phyloP scores from a whole-genome alignment of 1,140 invertebrate species.

The Hormaphis cornu region DNA sequence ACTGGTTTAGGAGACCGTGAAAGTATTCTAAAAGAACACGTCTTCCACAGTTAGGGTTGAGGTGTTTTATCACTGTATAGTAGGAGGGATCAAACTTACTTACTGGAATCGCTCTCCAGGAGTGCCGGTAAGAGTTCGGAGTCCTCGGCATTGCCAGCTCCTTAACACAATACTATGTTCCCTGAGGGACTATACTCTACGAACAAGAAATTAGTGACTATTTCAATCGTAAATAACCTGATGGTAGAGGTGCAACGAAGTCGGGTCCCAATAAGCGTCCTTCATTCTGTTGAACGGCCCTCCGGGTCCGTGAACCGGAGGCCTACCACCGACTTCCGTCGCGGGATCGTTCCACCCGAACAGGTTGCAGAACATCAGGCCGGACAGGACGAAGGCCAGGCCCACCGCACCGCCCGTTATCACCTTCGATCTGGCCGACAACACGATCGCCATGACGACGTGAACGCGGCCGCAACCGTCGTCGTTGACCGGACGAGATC shows the following conservation, averaged over 20 bases:
- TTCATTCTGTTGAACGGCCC: neutral
- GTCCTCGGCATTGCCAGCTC: too few species aligned
- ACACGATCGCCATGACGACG: conserved; percentile 5
- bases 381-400: conserved; percentile 7
- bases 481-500: too few species aligned
- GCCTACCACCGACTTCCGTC: neutral
- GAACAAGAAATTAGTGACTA: too few species aligned
- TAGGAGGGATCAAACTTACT: too few species aligned
- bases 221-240: neutral
- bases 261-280: neutral
- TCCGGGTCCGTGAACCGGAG: too few species aligned
- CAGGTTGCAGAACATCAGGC: conserved; percentile 15
- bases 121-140: too few species aligned
- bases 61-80: too few species aligned
- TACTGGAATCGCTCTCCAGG: neutral
- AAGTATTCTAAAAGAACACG: too few species aligned
- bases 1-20: too few species aligned
- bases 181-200: too few species aligned
- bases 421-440: conserved; percentile 21
- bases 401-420: conserved; percentile 18
- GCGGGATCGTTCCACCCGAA: neutral
- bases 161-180: too few species aligned
- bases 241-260: conserved; percentile 15
- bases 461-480: neutral
- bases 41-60: too few species aligned